phyloP scores from a whole-genome alignment of 2,797 vertebrate species.

The Phrynocephalus vlangalii region DNA sequence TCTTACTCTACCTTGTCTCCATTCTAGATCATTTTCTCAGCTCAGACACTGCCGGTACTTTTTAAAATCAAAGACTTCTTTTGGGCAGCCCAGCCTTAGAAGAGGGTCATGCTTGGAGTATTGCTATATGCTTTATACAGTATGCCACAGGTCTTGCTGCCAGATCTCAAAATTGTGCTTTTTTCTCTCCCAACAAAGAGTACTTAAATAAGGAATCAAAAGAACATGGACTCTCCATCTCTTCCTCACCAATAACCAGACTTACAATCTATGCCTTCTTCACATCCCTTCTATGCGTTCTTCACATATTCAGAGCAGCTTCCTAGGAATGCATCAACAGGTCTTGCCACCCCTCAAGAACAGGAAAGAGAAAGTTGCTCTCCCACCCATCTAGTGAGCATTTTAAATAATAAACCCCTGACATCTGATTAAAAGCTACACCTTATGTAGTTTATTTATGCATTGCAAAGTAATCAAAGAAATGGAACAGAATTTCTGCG shows the following conservation, averaged over 20 bases:
- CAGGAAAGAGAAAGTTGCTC: background rate
- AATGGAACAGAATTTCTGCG: background rate
- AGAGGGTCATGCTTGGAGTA: background rate
- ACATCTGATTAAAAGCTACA: too few species aligned
- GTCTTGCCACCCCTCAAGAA: background rate
- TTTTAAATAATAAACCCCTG: background rate
- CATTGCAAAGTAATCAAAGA: background rate
- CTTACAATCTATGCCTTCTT: background rate
- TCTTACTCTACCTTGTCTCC: background rate
- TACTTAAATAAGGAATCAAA: background rate
- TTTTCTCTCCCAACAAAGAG: background rate
- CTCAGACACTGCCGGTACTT: constrained; percentile 2
- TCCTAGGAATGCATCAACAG: background rate
- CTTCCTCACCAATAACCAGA: background rate
- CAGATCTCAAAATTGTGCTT: background rate
- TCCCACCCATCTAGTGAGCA: background rate
- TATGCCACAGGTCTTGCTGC: background rate
- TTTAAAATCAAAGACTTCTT: background rate
- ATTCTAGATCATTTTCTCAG: background rate
- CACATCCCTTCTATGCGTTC: too few species aligned
- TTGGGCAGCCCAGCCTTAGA: background rate
- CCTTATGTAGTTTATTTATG: background rate
- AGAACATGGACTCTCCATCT: constrained; percentile 4
- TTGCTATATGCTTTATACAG: background rate
- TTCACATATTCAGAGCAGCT: background rate